phyloP scores from a whole-genome alignment of 2,888 invertebrate genomes.

The Melolontha melolontha region DNA sequence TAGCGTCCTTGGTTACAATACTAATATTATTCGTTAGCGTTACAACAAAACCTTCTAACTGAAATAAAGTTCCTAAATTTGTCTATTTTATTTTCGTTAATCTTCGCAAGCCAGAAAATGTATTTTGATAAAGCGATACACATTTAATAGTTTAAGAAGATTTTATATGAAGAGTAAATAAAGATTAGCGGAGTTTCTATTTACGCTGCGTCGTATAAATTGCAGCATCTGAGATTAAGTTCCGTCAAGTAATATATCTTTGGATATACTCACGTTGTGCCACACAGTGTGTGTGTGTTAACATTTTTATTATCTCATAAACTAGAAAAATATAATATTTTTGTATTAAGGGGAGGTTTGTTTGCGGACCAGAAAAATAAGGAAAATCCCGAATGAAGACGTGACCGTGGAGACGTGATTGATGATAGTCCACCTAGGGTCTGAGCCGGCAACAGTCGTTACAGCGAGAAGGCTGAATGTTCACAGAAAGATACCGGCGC shows the following conservation, averaged over 20 bases:
- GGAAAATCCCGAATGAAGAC: conserved; percentile 34
- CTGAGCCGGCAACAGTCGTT: conserved; percentile 21
- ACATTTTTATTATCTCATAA: conserved; percentile 38
- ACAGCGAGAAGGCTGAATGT: conserved; percentile 18
- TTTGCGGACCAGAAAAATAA: conserved; percentile 34
- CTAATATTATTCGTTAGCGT: no score
- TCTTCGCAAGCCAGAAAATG: no score
- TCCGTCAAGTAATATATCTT: conserved; percentile 6
- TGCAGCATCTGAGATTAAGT: conserved; percentile 24
- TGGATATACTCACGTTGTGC: not conserved
- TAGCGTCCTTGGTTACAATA: no score
- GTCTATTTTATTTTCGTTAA: no score
- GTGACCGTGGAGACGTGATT: conserved; percentile 36
- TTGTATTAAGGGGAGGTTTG: conserved; percentile 33
- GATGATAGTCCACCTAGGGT: conserved; percentile 31
- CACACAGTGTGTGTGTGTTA: conserved; percentile 11
- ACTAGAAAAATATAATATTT: conserved; percentile 38
- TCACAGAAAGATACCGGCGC: conserved; percentile 5
- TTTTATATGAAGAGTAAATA: conserved; percentile 6
- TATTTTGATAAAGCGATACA: no score
- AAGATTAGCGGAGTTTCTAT: conserved; percentile 8
- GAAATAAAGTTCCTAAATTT: no score
- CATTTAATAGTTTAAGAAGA: no score
- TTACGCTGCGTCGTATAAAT: conserved; percentile 16
- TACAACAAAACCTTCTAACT: no score